Evolutionary conservation across 2,113 vertebrate genomes (phyloP), one percentile per base, ranked within the genome.

Genomic region (Coregonus clupeaformis): DNA sequence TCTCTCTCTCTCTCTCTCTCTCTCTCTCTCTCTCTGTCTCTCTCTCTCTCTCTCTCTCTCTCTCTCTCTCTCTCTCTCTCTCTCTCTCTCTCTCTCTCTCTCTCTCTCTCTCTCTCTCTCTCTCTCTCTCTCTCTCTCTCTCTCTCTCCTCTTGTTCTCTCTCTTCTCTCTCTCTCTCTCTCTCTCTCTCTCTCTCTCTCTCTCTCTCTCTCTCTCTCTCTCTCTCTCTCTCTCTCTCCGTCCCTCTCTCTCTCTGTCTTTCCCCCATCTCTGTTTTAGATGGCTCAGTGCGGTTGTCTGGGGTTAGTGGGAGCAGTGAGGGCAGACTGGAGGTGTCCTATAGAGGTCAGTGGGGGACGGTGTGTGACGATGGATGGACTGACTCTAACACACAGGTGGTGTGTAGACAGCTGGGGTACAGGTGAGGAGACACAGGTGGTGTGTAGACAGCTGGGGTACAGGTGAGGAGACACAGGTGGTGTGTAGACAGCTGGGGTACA

Each of bases 361-460:
- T 99, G 85, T 99, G 97, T 36, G 95, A 96, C 9, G 94, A 97
- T 0, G 96, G 95, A 69, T 98, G 97, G 97, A 96, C 94, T 0
- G 93, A 95, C 83, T 90, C 90, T 42, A 97, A 97, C 79, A 95
- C 95, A 0, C 93, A 93, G 1, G 95, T 98, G 63, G 94, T 92
- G 72, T 98, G 97, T 83, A 93, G 92, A 64, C 96, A 97, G 77
- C 95, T 99, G 84, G 96, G 97, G 87, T 98, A 96, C 89, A 96
- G 95, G 97, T 98, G 89, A 77, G 13, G 32, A 64, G 22, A 64
- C 18, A 25, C 32, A 27, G 27, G 27, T 27, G 27, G 27, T 27
- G 1, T 27, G 27, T 27, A 27, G 27, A 27, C 27, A 27, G 27
- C 27, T 27, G 27, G 27, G 27, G 27, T 27, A 27, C 27, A 27